Conservation (phyloP, 2,888 invertebrate genomes). For the Balanococcus diminutus region DNA sequence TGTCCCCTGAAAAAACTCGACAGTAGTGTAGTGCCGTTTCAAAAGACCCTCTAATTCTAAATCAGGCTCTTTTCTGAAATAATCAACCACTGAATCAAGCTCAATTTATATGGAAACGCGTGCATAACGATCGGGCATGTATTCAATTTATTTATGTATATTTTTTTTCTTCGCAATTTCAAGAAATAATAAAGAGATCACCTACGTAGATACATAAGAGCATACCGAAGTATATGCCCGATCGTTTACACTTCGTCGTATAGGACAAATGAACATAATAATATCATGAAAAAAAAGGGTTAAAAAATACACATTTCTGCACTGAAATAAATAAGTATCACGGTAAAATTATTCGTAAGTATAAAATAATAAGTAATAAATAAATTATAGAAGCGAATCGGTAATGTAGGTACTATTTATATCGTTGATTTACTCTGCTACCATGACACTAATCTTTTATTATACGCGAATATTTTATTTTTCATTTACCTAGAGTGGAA, state of each 20-base stretch:
- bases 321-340: conserved; percentile 22
- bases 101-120: conserved; percentile 19
- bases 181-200: too few relatives aligned
- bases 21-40: conserved; percentile 99
- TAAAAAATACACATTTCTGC: conserved; percentile 25
- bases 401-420: too few relatives aligned
- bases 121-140: conserved; percentile 21
- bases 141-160: too few relatives aligned
- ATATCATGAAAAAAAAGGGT: not conserved
- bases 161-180: not conserved
- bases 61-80: conserved; percentile 98
- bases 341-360: not conserved
- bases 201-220: too few relatives aligned
- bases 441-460: not conserved
- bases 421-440: not conserved
- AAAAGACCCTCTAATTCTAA: conserved; percentile 99
- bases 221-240: not conserved
- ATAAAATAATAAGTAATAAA: not conserved
- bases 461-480: too few relatives aligned
- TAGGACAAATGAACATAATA: conserved; percentile 1
- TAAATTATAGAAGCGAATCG: not conserved
- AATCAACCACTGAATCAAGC: conserved; percentile 40
- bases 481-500: not conserved
- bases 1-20: conserved; percentile 99
- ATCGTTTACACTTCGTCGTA: not conserved